Conservation (phyloP, 2,888 invertebrate species). For the Stenodema calcarata region DNA sequence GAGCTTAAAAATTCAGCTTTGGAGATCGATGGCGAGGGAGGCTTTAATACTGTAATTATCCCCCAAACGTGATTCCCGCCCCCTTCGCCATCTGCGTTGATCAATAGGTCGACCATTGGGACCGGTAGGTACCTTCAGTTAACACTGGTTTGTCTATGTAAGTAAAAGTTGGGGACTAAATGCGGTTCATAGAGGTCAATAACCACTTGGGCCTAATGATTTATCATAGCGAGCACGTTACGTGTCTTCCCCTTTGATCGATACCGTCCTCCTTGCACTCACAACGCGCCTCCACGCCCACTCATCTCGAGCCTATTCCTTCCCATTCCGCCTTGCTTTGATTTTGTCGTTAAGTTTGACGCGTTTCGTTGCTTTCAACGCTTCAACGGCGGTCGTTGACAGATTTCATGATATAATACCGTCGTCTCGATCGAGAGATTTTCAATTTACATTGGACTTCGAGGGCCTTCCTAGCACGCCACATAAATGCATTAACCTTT, state of each 20-base stretch:
- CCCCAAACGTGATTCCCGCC: background rate
- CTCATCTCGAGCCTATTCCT: background rate
- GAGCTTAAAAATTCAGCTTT: background rate
- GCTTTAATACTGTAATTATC: background rate
- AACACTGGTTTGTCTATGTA: background rate
- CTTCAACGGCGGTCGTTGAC: too few relatives aligned
- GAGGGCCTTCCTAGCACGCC: background rate
- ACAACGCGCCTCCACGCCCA: background rate
- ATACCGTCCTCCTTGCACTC: slow-evolving; percentile 23
- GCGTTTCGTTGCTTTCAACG: background rate
- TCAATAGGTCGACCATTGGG: background rate
- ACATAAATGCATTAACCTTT: slow-evolving; percentile 4
- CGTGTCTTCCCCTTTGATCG: slow-evolving; percentile 38
- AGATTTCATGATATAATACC: too few relatives aligned
- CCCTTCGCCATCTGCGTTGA: background rate
- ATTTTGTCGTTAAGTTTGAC: background rate
- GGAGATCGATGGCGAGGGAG: background rate
- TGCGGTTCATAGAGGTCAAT: slow-evolving; percentile 27
- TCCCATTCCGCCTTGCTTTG: background rate
- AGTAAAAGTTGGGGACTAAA: slow-evolving; percentile 12
- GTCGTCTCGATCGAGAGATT: background rate
- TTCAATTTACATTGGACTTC: background rate
- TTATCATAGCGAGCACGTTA: slow-evolving; percentile 35
- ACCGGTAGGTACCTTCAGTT: background rate
- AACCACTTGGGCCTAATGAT: slow-evolving; percentile 43